Conservation (phyloP, 2,113 vertebrate genomes). For the Callionymus lyra region DNA sequence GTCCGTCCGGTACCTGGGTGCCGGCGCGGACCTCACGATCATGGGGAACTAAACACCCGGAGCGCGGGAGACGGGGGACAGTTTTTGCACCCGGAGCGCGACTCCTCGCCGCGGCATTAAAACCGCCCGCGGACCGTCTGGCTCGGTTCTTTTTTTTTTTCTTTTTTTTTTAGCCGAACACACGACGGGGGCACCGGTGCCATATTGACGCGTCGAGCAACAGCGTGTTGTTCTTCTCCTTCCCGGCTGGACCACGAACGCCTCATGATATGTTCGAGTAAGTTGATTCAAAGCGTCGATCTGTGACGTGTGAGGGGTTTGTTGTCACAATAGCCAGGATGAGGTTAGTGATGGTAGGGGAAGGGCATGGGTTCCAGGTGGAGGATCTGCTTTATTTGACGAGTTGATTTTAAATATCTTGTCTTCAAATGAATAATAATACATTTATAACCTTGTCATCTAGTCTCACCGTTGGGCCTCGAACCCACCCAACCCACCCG, state of each 20-base stretch:
- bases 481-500: too few species aligned
- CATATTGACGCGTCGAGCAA: constrained; percentile 15
- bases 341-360: too few species aligned
- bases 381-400: too few species aligned
- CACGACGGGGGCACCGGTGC: constrained; percentile 19
- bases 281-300: constrained; percentile 36
- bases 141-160: too few species aligned
- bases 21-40: constrained; percentile 12
- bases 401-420: too few species aligned
- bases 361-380: too few species aligned
- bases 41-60: constrained; percentile 19
- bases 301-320: not conserved
- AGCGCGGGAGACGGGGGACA: constrained; percentile 14
- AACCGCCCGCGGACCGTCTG: constrained; percentile 13
- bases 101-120: constrained; percentile 9
- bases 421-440: too few species aligned
- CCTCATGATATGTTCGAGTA: constrained; percentile 73
- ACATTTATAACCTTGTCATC: too few species aligned
- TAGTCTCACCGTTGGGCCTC: too few species aligned
- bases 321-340: too few species aligned
- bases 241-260: constrained; percentile 25
- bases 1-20: constrained; percentile 30
- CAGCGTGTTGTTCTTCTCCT: constrained; percentile 15
- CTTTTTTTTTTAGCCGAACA: constrained; percentile 10
- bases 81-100: constrained; percentile 9